A percentile compares a stretch with the other conserved stretches of the same genome.
Evolutionary conservation across 2,113 vertebrate species (phyloP).

Genomic region (Telmatochromis brichardi): DNA sequence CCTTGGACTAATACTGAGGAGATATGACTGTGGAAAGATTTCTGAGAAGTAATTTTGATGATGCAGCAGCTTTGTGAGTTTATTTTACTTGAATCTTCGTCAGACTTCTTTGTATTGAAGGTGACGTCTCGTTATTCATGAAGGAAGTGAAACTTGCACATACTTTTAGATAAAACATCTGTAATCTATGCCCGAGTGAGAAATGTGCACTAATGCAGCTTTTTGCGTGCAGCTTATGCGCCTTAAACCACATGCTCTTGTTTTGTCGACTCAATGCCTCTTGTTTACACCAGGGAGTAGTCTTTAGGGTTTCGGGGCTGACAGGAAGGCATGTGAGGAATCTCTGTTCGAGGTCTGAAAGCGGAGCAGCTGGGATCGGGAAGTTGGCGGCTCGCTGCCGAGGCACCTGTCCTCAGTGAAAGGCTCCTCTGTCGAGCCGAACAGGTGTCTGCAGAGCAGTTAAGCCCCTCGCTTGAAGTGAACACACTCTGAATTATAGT

Average conservation of each 20-base stretch:
- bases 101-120: background rate
- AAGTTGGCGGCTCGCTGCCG: background rate
- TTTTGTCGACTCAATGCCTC: background rate
- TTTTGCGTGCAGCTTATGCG: background rate
- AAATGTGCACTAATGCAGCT: background rate
- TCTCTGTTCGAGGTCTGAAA: slow-evolving; percentile 45
- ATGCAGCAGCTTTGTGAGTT: background rate
- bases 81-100: background rate
- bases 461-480: slow-evolving; percentile 46
- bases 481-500: slow-evolving; percentile 40
- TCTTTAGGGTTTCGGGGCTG: slow-evolving; percentile 27
- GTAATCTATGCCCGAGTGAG: background rate
- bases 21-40: background rate
- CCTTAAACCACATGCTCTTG: background rate
- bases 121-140: background rate
- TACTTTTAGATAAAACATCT: background rate
- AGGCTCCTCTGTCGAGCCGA: slow-evolving; percentile 61
- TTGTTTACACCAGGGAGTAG: background rate
- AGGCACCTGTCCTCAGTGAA: slow-evolving; percentile 75
- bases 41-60: background rate
- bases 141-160: background rate
- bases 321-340: slow-evolving; percentile 57
- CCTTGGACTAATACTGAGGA: background rate
- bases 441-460: slow-evolving; percentile 71
- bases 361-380: slow-evolving; percentile 61